Percentiles rank a stretch among this genome's conserved stretches.
Evolutionary conservation across 2,888 invertebrate species (phyloP).

Genomic region (Erebia ligea): DNA sequence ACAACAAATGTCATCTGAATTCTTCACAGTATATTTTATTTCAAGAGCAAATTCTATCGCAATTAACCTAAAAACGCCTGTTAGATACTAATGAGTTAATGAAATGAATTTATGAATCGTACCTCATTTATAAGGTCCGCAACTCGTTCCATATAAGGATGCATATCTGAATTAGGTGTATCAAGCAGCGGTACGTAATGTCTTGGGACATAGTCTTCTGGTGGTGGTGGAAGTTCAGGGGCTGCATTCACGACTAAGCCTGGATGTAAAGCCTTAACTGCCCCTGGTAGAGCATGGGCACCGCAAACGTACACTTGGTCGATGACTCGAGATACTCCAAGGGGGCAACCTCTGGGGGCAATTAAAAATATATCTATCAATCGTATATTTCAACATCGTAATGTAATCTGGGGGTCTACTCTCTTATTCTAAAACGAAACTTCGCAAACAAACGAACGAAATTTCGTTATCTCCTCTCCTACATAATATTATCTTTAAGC

Average conservation of each 20-base stretch:
- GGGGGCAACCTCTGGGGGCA: conserved; percentile 71
- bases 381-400: no score
- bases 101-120: conserved; percentile 34
- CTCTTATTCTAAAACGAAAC: no score
- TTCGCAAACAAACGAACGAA: no score
- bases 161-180: conserved; percentile 87
- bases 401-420: no score
- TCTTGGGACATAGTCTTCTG: conserved; percentile 84
- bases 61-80: no score
- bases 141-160: conserved; percentile 88
- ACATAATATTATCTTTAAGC: no score
- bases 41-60: no score
- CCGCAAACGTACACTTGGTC: conserved; percentile 90
- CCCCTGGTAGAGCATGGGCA: conserved; percentile 88
- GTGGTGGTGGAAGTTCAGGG: conserved; percentile 89
- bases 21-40: no score
- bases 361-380: conserved; percentile 3
- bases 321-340: conserved; percentile 88
- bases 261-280: conserved; percentile 86
- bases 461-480: no score
- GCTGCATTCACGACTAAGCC: conserved; percentile 92
- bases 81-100: no score
- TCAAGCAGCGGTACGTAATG: conserved; percentile 90
- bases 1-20: no score
- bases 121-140: conserved; percentile 91